Evolutionary conservation across 2,797 vertebrate species (phyloP), one percentile per base, ranked within the genome.

Genomic region (Sus cebifrons): DNA sequence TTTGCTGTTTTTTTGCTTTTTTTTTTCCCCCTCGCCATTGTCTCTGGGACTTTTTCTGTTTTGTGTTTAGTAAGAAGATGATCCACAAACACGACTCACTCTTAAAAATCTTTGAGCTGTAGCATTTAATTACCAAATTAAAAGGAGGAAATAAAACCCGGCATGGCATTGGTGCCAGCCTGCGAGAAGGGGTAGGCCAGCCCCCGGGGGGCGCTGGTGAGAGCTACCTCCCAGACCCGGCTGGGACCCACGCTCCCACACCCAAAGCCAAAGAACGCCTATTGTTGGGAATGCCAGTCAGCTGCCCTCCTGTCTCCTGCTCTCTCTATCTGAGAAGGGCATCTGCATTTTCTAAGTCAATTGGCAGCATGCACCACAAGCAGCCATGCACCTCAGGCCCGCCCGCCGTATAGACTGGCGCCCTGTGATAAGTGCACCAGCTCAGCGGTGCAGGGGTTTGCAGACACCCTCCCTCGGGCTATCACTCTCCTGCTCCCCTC

Each of bases 391-490:
- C 56, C 15, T 79, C 97, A 97, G 96, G 36, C 36, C 36, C 36
- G 93, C 71, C 87, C n/a, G 29, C 49, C 1, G 56, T 96, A 78
- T 97, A 71, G 79, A 95, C 94, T 97, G 92, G 96, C 95, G 90
- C 94, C 86, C 89, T 84, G 85, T 97, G 97, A 84, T 96, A 97
- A 36, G 36, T 93, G 96, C 97, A 87, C 94, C 97, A 97, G 36
- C 94, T 98, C 94, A 96, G 83, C 83, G 96, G 89, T 49, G 20
- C 96, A 86, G 96, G 94, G 95, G 88, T 90, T 98, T 98, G 96
- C 96, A 98, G 96, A 95, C 97, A 91, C 92, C 88, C 93, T 98
- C 96, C 97, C 97, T 93, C 96, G 70, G 97, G 96, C 98, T 96
- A 82, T 96, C 96, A 95, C 93, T 89, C 25, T 58, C 96, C 74